Conservation (phyloP, 2,888 invertebrate species). For the Anoncus sp. region DNA sequence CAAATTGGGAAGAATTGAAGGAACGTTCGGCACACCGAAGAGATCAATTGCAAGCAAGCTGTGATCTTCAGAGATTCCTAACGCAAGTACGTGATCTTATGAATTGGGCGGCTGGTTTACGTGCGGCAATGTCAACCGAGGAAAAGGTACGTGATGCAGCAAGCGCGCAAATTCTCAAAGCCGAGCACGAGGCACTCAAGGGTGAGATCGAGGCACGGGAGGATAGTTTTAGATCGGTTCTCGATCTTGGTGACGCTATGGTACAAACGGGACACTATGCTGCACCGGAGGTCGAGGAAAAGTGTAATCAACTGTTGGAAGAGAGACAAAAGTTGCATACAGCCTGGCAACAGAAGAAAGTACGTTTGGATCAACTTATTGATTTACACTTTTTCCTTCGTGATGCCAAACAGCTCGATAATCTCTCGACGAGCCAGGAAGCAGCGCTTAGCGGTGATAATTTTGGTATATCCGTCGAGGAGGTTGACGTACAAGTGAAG, state of each 20-base stretch:
- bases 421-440: slow-evolving; percentile 94
- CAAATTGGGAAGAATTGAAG: slow-evolving; percentile 94
- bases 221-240: slow-evolving; percentile 90
- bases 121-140: slow-evolving; percentile 91
- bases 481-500: slow-evolving; percentile 94
- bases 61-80: slow-evolving; percentile 95
- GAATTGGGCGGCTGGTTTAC: slow-evolving; percentile 93
- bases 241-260: slow-evolving; percentile 92
- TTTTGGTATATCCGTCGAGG: slow-evolving; percentile 92
- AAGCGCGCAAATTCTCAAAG: slow-evolving; percentile 91
- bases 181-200: slow-evolving; percentile 92
- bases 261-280: slow-evolving; percentile 94
- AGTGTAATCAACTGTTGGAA: slow-evolving; percentile 90
- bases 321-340: slow-evolving; percentile 91
- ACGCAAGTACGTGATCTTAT: slow-evolving; percentile 94
- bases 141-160: slow-evolving; percentile 93
- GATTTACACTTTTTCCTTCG: slow-evolving; percentile 97
- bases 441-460: slow-evolving; percentile 89
- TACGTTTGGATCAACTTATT: slow-evolving; percentile 94
- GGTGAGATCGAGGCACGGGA: slow-evolving; percentile 96
- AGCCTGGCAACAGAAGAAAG: slow-evolving; percentile 95
- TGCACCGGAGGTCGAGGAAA: slow-evolving; percentile 91
- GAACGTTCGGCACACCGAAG: slow-evolving; percentile 92
- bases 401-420: slow-evolving; percentile 96
- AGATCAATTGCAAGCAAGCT: slow-evolving; percentile 93